Percentiles rank a stretch among this genome's conserved stretches.
phyloP scores from a whole-genome alignment of 2,888 invertebrate genomes.

The Hesperia comma region DNA sequence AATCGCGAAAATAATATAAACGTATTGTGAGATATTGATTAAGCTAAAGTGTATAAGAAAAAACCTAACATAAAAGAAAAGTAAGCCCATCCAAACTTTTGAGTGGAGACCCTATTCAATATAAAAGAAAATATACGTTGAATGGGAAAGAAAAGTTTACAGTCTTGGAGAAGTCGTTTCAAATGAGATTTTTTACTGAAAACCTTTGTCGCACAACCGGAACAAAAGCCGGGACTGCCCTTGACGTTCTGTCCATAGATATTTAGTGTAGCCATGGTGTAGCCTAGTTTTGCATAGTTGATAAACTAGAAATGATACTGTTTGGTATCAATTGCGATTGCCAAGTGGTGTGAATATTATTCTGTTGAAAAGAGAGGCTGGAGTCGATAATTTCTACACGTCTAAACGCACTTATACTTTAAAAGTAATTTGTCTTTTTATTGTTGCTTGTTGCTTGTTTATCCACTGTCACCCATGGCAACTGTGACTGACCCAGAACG shows the following conservation, averaged over 20 bases:
- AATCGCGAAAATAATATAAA: neutral
- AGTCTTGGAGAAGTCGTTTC: slow-evolving; percentile 24
- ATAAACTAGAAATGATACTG: neutral
- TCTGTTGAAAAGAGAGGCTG: too few relatives aligned
- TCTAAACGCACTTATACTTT: too few relatives aligned
- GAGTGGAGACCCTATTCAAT: slow-evolving; percentile 15
- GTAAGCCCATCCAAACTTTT: slow-evolving; percentile 1
- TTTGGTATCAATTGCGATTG: too few relatives aligned
- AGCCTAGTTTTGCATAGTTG: slow-evolving; percentile 4
- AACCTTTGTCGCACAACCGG: slow-evolving; percentile 20
- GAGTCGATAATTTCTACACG: too few relatives aligned
- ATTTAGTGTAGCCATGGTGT: neutral
- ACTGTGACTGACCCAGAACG: too few relatives aligned
- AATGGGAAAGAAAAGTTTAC: slow-evolving; percentile 23
- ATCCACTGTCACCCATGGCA: too few relatives aligned
- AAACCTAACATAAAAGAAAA: slow-evolving; percentile 7
- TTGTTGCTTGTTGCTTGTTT: too few relatives aligned
- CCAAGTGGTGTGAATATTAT: too few relatives aligned
- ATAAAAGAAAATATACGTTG: slow-evolving; percentile 22
- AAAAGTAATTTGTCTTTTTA: too few relatives aligned
- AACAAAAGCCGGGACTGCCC: slow-evolving; percentile 17
- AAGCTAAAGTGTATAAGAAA: neutral
- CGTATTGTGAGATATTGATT: neutral
- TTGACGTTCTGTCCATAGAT: slow-evolving; percentile 8
- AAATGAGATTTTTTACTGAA: slow-evolving; percentile 30